phyloP scores from a whole-genome alignment of 2,797 vertebrate genomes.

The Pseudomugil gertrudae region DNA sequence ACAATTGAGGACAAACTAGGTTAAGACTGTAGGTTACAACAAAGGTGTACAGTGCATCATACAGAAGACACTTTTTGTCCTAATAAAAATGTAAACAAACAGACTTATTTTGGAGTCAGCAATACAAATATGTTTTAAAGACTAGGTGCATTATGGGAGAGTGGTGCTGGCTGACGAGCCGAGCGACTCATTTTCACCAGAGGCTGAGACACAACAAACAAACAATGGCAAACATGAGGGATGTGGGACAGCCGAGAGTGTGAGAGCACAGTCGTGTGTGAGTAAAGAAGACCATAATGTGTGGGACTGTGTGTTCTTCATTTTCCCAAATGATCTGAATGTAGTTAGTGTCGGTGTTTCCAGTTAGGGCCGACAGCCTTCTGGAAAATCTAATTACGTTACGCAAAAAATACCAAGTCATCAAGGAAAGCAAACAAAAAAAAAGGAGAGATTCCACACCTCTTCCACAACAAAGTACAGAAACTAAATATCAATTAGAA shows the following conservation, averaged over 20 bases:
- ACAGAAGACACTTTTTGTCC: background rate
- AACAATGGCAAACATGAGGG: slow-evolving; percentile 8
- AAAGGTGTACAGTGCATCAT: slow-evolving; percentile 1
- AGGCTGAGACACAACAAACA: slow-evolving; percentile 13
- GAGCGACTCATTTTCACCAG: slow-evolving; percentile 23
- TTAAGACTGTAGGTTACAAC: slow-evolving; percentile 52
- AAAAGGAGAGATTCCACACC: background rate
- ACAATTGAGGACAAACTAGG: slow-evolving; percentile 50
- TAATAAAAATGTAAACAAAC: background rate
- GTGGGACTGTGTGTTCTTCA: slow-evolving; percentile 1
- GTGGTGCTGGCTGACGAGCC: background rate
- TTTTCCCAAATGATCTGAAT: slow-evolving; percentile 6
- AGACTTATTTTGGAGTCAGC: slow-evolving; percentile 3
- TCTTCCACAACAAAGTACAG: background rate
- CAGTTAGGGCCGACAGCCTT: background rate
- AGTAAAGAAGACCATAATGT: background rate
- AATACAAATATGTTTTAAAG: slow-evolving; percentile 9
- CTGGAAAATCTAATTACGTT: background rate
- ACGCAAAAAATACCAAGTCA: background rate
- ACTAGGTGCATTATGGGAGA: slow-evolving; percentile 17
- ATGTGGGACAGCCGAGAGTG: slow-evolving; percentile 4
- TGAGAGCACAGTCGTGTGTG: slow-evolving; percentile 4
- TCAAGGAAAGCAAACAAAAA: background rate
- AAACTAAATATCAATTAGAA: background rate
- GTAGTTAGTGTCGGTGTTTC: slow-evolving; percentile 4